Evolutionary conservation across 2,797 vertebrate genomes (phyloP), one percentile per base, ranked within the genome.

Genomic region (Pipistrellus pipistrellus): DNA sequence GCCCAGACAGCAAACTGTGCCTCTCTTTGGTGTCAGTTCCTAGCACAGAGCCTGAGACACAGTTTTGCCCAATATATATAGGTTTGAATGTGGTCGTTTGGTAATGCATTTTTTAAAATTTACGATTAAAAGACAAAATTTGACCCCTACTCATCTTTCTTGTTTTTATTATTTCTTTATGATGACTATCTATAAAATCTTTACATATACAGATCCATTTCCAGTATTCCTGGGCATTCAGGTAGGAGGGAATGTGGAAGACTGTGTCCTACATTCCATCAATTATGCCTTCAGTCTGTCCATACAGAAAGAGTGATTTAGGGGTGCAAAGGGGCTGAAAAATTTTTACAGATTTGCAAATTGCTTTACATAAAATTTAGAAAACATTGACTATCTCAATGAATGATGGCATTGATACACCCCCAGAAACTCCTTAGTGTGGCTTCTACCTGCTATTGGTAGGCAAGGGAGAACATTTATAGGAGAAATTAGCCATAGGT

Each of bases 81-180:
- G 32, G 32, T 21, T 21, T 93, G 51, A 85, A 69, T 85, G 15
- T 85, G 41, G 23, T 68, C 20, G 35, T 72, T 90, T 69, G 11
- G 23, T 68, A 77, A 53, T 48, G 10, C 27, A 30, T 32, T 81
- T 83, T 71, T n/a, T 7, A 0, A 55, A 71, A 73, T n/a, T n/a
- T 77, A 84, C 89, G 44, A 90, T 53, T 53, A 66, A 80, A 53
- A 85, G 75, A 25, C 15, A 76, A 80, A 35, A 85, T 88, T 86
- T 90, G 8, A 87, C 44, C 9, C 87, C 17, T 66, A 72, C 21
- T 55, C 30, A 53, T 85, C 27, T 44, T 75, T 78, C 20, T 59
- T 71, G 21, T 48, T 72, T 95, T 85, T 86, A 44, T 57, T 95
- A 62, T 88, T 85, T 95, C 12, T 88, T 35, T 83, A 2, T 48